Evolutionary conservation across 2,797 vertebrate genomes (phyloP).

Genomic region (Cygnus olor): DNA sequence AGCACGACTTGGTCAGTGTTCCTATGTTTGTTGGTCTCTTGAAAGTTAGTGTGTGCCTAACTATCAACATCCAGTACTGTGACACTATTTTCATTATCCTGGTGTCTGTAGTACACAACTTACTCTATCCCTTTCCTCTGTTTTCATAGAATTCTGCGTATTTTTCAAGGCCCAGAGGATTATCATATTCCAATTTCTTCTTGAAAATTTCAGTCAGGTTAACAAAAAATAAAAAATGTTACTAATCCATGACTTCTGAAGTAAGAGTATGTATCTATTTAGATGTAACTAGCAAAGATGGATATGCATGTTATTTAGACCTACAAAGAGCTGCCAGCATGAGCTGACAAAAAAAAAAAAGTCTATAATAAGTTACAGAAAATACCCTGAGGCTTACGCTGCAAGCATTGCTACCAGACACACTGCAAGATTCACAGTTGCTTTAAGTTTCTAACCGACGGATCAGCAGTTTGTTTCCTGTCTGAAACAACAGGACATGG

Average conservation of each 20-base stretch:
- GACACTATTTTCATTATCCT: neutral
- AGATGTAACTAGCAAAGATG: neutral
- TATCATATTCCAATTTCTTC: neutral
- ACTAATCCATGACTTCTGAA: neutral
- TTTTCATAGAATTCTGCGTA: neutral
- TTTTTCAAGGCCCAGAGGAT: neutral
- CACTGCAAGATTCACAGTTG: neutral
- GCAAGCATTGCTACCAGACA: constrained; percentile 6
- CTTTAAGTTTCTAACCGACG: neutral
- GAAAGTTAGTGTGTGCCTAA: neutral
- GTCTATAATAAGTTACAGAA: neutral
- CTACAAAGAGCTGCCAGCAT: neutral
- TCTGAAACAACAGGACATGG: neutral
- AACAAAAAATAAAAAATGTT: neutral
- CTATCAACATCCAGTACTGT: neutral
- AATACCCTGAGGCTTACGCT: neutral
- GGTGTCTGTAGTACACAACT: neutral
- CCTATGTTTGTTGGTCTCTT: neutral
- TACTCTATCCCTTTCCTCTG: neutral
- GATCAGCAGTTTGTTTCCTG: neutral
- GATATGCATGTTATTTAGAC: constrained; percentile 7
- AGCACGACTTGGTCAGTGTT: neutral
- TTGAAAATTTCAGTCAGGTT: neutral
- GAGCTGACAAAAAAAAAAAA: neutral
- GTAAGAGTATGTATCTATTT: neutral